A percentile compares a stretch with the other conserved stretches of the same genome.
Conservation (phyloP, 2,113 vertebrate species). For the Ceratotherium simum region DNA sequence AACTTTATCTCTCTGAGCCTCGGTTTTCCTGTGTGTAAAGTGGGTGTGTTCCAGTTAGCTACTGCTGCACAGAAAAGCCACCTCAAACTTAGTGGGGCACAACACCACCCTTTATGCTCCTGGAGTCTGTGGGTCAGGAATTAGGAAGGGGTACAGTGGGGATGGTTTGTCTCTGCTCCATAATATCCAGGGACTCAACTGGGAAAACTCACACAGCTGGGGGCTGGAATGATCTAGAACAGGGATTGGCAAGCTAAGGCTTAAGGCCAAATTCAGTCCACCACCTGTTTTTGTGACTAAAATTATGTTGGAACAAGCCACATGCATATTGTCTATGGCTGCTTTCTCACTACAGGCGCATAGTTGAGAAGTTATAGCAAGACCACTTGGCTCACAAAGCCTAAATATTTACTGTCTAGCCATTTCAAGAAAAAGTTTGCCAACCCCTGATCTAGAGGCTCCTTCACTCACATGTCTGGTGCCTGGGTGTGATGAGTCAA, state of each 20-base stretch:
- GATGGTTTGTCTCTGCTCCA: background rate
- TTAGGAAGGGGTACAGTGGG: background rate
- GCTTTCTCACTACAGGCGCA: background rate
- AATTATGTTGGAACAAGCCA: background rate
- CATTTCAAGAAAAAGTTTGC: background rate
- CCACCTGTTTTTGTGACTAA: background rate
- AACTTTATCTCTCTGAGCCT: background rate
- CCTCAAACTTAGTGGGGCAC: background rate
- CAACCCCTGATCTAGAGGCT: background rate
- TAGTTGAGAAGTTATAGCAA: background rate
- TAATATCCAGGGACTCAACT: background rate
- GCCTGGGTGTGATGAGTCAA: background rate
- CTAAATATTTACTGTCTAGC: background rate
- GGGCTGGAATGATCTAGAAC: background rate
- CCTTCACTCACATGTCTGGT: background rate
- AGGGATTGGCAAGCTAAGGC: background rate
- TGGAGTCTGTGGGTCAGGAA: background rate
- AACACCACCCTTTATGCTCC: background rate
- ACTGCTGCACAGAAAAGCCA: background rate
- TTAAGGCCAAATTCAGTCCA: background rate
- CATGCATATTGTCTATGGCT: accelerated
- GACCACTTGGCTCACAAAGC: background rate
- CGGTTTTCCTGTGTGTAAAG: background rate
- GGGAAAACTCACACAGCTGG: background rate
- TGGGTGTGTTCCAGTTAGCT: background rate